Evolutionary conservation across 1,140 invertebrate genomes (phyloP), one percentile per base, ranked within the genome.

Genomic region (Sycophaga agraensis): DNA sequence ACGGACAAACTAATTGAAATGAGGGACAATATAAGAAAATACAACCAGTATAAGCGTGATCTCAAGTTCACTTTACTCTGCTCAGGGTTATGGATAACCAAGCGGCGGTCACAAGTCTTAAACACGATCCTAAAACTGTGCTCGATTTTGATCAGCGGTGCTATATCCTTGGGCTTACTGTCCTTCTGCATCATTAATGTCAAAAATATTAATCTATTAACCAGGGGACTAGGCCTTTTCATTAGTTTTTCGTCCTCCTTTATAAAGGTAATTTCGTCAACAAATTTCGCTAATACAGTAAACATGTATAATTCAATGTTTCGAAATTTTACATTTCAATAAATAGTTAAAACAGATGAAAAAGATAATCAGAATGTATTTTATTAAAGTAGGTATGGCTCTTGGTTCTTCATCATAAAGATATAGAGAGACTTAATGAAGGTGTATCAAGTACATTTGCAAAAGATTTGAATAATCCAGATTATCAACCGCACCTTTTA

Each of bases 251-350:
- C 61, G 4, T 56, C 64, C 14, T 35, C 19, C 12, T 60, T 63
- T 53, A 1, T 68, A 3, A 70, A 72, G 59, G 68, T 72, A 48
- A 54, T 39, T 19, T 39, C 14, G 11, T 14, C 14, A n/a, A n/a
- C n/a, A 40, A 1, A 17, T 40, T 40, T 16, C 2, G 2, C 8
- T 11, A 17, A 17, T 17, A 11, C n/a, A n/a, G n/a, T n/a, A 8
- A 40, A 40, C 37, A 14, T 16, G 4, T 40, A 8, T 22, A 11
- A 46, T 4, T 46, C n/a, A n/a, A n/a, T n/a, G n/a, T n/a, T n/a
- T n/a, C n/a, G n/a, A n/a, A n/a, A n/a, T n/a, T n/a, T n/a, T n/a
- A n/a, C n/a, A n/a, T n/a, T 9, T 46, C 6, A 22, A 22, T 46
- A 22, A 46, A 22, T 24, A 46, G 19, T 31, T 2, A 2, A 34